A percentile compares a stretch with the other conserved stretches of the same genome.
Evolutionary conservation across 2,797 vertebrate genomes (phyloP).

Genomic region (Alcedo quadribrachys): DNA sequence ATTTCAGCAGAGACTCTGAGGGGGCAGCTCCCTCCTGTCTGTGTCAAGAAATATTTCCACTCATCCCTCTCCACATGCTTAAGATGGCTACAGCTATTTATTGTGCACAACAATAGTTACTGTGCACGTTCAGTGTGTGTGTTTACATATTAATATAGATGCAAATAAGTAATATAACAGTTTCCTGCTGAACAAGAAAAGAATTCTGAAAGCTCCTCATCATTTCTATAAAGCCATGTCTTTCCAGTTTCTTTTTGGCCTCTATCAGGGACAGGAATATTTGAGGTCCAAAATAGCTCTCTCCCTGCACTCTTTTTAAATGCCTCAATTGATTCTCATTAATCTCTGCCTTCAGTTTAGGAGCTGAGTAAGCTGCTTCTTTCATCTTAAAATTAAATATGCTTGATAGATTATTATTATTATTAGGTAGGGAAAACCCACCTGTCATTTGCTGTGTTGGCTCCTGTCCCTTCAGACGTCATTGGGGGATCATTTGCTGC

Average conservation of each 20-base stretch:
- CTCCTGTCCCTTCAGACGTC: not conserved
- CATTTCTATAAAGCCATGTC: not conserved
- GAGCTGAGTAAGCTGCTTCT: conserved; percentile 68
- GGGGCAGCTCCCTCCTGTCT: not conserved
- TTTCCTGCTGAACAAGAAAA: not conserved
- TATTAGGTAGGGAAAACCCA: conserved; percentile 47
- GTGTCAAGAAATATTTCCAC: not conserved
- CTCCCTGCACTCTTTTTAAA: conserved; percentile 63
- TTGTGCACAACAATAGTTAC: fast-evolving
- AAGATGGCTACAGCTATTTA: not conserved
- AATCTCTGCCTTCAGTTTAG: conserved; percentile 70
- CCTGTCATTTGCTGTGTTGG: conserved; percentile 40
- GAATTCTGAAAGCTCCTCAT: not conserved
- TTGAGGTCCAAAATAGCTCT: conserved; percentile 44
- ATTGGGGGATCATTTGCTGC: not conserved
- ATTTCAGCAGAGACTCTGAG: not conserved
- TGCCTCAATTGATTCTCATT: conserved; percentile 79
- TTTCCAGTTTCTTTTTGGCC: conserved; percentile 8
- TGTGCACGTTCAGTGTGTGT: not conserved
- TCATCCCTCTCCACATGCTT: not conserved
- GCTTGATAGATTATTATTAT: conserved; percentile 54
- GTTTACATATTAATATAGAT: not conserved
- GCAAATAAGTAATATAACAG: not conserved
- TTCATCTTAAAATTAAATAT: conserved; percentile 68
- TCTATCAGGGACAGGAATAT: not conserved